Evolutionary conservation across 2,797 vertebrate genomes (phyloP).

Genomic region (Masticophis lateralis): DNA sequence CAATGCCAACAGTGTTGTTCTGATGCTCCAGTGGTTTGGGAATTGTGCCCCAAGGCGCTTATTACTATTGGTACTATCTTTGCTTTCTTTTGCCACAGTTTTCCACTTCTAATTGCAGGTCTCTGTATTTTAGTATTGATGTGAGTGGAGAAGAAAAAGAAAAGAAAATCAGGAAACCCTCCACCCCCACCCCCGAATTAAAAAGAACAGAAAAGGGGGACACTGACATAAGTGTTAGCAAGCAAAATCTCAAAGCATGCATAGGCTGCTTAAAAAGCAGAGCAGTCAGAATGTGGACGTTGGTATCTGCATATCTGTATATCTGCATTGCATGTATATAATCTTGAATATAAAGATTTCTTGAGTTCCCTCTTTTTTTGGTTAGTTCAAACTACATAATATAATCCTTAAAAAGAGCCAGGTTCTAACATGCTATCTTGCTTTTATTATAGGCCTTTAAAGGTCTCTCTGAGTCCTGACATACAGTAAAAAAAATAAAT

Average conservation of each 20-base stretch:
- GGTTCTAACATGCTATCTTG: slow-evolving; percentile 8
- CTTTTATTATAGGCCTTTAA: background rate
- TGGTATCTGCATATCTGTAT: background rate
- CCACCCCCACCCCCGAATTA: background rate
- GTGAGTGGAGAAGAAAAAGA: background rate
- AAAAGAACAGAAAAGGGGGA: background rate
- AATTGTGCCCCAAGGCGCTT: background rate
- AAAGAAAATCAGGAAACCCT: background rate
- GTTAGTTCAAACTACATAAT: background rate
- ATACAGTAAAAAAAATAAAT: slow-evolving; percentile 13
- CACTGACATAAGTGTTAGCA: background rate
- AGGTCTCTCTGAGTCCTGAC: slow-evolving; percentile 2
- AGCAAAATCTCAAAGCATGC: background rate
- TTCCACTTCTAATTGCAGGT: background rate
- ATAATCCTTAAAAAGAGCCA: background rate
- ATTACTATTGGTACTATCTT: background rate
- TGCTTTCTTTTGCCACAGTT: background rate
- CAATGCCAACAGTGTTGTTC: background rate
- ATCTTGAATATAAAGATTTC: background rate
- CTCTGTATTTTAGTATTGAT: background rate
- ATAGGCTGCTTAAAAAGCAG: background rate
- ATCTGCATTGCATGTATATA: background rate
- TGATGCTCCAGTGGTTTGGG: background rate
- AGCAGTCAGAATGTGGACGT: background rate
- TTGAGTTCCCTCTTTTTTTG: accelerated